These are phyloP conservation scores for Drosophila anceps DNA, from an alignment of 2,888 invertebrate species.

Conservation along the genomic window DNA sequence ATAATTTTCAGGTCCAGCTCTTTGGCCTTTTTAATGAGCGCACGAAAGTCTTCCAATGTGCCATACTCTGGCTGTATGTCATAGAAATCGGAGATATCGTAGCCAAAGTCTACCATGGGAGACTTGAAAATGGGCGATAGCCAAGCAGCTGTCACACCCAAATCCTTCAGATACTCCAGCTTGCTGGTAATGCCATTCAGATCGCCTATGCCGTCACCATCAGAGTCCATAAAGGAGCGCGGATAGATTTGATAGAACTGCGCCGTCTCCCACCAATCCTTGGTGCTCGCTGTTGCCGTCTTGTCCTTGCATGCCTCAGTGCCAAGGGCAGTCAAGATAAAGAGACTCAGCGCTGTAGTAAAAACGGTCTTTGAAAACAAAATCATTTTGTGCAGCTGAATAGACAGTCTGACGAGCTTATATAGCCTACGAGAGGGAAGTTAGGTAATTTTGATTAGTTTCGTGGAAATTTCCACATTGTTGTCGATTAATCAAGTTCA, in stretches of 20 bases:
- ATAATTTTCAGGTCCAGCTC: slow-evolving; percentile 87
- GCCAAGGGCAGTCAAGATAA: slow-evolving; percentile 87
- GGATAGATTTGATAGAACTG: slow-evolving; percentile 95
- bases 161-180: slow-evolving; percentile 88
- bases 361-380: slow-evolving; percentile 71
- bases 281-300: slow-evolving; percentile 6
- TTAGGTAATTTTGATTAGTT: slow-evolving; percentile 26
- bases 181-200: slow-evolving; percentile 89
- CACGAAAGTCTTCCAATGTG: slow-evolving; percentile 89
- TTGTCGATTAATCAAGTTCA: slow-evolving; percentile 86
- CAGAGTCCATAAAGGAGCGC: slow-evolving; percentile 92
- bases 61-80: slow-evolving; percentile 91
- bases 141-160: slow-evolving; percentile 92
- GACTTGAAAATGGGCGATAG: slow-evolving; percentile 93
- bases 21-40: slow-evolving; percentile 87
- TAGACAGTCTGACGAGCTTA: neutral
- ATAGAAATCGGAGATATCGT: slow-evolving; percentile 93
- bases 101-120: slow-evolving; percentile 94
- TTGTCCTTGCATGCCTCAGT: slow-evolving; percentile 84
- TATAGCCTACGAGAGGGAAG: slow-evolving; percentile 1
- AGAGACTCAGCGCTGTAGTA: slow-evolving; percentile 87
- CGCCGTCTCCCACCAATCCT: slow-evolving; percentile 93
- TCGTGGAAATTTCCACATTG: slow-evolving; percentile 5
- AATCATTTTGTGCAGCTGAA: slow-evolving; percentile 1
- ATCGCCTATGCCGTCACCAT: slow-evolving; percentile 95